Conservation (phyloP, 2,888 invertebrate species). For the Apoda limacodes region DNA sequence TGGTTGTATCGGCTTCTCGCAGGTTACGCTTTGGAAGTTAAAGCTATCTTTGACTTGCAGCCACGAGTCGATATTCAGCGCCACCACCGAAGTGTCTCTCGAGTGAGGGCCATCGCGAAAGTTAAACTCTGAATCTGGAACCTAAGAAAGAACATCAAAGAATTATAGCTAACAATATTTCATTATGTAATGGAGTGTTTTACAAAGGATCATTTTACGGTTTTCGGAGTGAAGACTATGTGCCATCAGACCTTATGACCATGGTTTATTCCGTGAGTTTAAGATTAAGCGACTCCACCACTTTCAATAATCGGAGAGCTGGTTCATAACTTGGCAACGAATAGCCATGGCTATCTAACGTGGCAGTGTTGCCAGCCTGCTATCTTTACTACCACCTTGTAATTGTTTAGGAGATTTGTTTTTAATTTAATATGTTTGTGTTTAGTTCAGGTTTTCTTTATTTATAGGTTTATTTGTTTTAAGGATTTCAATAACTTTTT, state of each 20-base stretch:
- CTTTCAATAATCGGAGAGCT: slow-evolving; percentile 26
- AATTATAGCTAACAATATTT: no score
- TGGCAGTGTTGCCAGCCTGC: no score
- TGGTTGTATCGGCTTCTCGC: slow-evolving; percentile 40
- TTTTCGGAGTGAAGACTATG: no score
- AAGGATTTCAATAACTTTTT: no score
- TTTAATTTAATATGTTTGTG: no score
- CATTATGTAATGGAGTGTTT: neutral
- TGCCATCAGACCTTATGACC: no score
- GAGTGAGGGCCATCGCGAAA: slow-evolving; percentile 24
- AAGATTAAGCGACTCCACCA: no score
- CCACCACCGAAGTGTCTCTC: slow-evolving; percentile 30
- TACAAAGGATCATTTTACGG: neutral
- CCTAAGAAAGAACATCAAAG: slow-evolving; percentile 27
- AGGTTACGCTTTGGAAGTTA: slow-evolving; percentile 48
- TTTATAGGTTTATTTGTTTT: no score
- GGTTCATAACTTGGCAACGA: slow-evolving; percentile 29
- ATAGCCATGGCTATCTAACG: slow-evolving; percentile 24
- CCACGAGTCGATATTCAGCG: slow-evolving; percentile 39
- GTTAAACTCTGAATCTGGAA: slow-evolving; percentile 35
- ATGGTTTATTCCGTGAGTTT: no score
- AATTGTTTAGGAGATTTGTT: no score
- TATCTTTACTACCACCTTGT: no score
- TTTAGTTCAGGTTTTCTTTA: no score
- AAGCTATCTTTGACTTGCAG: slow-evolving; percentile 39